Evolutionary conservation across 2,797 vertebrate genomes (phyloP), one percentile per base, ranked within the genome.

Genomic region (Sebastes hubbsi): DNA sequence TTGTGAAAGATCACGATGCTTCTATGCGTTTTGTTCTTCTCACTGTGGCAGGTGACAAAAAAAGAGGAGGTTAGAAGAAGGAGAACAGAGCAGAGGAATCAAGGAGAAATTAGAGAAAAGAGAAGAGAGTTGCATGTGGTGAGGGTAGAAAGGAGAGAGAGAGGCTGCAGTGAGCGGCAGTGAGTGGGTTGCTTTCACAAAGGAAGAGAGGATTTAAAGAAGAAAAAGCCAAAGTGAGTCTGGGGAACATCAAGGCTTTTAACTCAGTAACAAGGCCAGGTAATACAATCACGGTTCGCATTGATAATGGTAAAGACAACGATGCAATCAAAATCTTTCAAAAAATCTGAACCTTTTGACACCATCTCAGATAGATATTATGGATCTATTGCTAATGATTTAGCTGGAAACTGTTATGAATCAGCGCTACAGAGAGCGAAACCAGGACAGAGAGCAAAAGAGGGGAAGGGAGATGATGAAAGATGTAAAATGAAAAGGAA

Each of bases 181-280:
- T 75, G 79, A 79, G 87, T 83, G 85, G 83, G 87, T 59, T 78
- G 76, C 59, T 75, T 60, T 75, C 56, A 81, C 32, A 87, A 85
- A 83, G 63, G 58, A 80, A 81, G 65, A 77, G 62, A 87, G 67
- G 69, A 68, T 84, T 75, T 84, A 75, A 88, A 80, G 72, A 63
- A 66, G 38, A 71, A 75, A 64, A 64, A 75, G 68, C 72, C 66
- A 70, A 69, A 77, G 58, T 9, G 1, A 65, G 54, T 69, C 5
- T 13, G 32, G 72, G 8, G 42, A 58, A 72, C 56, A 29, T 58
- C 32, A 69, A 42, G 62, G 34, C 74, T 83, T 86, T 70, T 38
- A 66, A 82, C 52, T 75, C 18, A 7, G 10, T 70, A 66, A 83
- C 61, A 60, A 81, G 74, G 58, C 25, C 68, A 38, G 60, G 38